phyloP scores from a whole-genome alignment of 2,797 vertebrate species.

The Eleutherodactylus coqui region DNA sequence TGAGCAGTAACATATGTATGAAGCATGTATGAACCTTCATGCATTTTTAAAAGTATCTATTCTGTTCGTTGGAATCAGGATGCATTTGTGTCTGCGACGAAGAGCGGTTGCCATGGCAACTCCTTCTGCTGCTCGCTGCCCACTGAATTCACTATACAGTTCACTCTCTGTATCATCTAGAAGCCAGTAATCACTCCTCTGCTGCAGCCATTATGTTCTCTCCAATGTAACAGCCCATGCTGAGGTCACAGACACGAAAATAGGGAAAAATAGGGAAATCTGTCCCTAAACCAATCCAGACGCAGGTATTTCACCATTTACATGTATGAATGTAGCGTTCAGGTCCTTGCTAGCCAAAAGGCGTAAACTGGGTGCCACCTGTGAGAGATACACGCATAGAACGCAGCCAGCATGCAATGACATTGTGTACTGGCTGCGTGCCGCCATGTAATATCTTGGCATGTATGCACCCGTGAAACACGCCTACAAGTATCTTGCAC shows the following conservation, averaged over 20 bases:
- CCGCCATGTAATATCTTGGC: too few species aligned
- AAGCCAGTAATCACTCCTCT: slow-evolving; percentile 18
- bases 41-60: slow-evolving; percentile 54
- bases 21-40: slow-evolving; percentile 45
- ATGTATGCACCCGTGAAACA: too few species aligned
- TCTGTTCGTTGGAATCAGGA: slow-evolving; percentile 40
- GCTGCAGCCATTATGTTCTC: slow-evolving; percentile 29
- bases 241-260: not conserved
- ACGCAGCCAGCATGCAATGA: too few species aligned
- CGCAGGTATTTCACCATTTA: not conserved
- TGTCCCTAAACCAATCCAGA: not conserved
- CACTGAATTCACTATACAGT: slow-evolving; percentile 39
- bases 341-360: too few species aligned
- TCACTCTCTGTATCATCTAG: slow-evolving; percentile 9
- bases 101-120: slow-evolving; percentile 46
- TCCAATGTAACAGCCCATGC: not conserved
- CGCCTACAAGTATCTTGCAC: too few species aligned
- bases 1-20: slow-evolving; percentile 43
- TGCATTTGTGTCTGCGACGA: slow-evolving; percentile 44
- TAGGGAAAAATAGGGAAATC: too few species aligned
- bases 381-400: too few species aligned
- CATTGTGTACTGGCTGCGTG: too few species aligned
- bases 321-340: not conserved
- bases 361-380: too few species aligned
- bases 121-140: slow-evolving; percentile 27